Evolutionary conservation across 2,113 vertebrate species (phyloP).

Genomic region (Myotis davidii): DNA sequence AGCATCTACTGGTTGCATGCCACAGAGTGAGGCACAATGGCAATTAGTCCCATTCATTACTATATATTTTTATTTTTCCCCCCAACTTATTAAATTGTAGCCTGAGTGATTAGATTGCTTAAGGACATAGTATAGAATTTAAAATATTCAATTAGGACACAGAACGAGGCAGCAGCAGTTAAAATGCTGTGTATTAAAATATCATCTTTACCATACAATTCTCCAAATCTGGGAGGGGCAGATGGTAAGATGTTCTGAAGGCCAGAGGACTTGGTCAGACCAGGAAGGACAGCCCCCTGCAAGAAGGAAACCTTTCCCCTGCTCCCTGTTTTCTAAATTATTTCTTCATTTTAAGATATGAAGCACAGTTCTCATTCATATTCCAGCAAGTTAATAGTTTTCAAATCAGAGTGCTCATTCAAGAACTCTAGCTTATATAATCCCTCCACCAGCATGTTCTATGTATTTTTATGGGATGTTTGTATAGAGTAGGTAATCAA

Average conservation of each 20-base stretch:
- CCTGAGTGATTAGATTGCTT: constrained; percentile 54
- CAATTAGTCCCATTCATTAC: constrained; percentile 49
- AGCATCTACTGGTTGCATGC: constrained; percentile 11
- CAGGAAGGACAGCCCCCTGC: neutral
- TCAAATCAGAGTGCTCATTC: neutral
- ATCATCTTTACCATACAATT: neutral
- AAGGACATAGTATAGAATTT: constrained; percentile 36
- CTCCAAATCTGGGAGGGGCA: neutral
- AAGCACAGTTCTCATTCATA: neutral
- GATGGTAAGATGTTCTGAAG: neutral
- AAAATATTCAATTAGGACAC: constrained; percentile 53
- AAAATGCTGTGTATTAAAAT: neutral
- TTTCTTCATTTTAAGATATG: neutral
- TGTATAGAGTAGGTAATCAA: neutral
- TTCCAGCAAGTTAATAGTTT: neutral
- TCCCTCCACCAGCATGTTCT: neutral
- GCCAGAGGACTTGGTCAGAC: neutral
- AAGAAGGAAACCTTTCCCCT: neutral
- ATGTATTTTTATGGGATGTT: neutral
- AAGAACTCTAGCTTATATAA: neutral
- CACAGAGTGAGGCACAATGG: neutral
- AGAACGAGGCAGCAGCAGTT: neutral
- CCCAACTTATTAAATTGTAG: constrained; percentile 58
- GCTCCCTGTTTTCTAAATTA: neutral
- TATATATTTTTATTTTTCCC: neutral